phyloP scores from a whole-genome alignment of 64 coral and sea anemone genomes.

The Pachyseris speciosa region DNA sequence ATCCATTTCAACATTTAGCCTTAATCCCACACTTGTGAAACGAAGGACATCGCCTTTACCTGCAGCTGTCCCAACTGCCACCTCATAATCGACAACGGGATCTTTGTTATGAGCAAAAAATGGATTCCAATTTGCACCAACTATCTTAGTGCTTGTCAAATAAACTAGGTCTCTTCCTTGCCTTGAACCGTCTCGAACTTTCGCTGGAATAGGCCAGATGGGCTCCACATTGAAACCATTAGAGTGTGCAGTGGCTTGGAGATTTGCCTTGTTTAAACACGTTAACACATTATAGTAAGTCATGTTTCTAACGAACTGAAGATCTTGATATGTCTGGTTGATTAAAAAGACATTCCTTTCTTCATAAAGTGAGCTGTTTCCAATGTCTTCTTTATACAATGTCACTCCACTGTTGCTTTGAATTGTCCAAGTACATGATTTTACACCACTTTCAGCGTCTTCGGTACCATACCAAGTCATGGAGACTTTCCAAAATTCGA shows the following conservation, averaged over 20 bases:
- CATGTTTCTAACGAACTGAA: neutral
- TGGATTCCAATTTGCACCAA: slow-evolving; percentile 60
- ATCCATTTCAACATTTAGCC: neutral
- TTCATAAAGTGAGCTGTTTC: neutral
- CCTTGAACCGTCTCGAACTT: slow-evolving; percentile 49
- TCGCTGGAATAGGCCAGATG: slow-evolving; percentile 50
- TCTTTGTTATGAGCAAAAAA: slow-evolving; percentile 63
- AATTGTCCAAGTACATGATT: slow-evolving; percentile 56
- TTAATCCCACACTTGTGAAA: neutral
- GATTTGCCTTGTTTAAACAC: slow-evolving; percentile 39
- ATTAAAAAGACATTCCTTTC: neutral
- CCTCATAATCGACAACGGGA: slow-evolving; percentile 74
- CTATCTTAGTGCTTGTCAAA: slow-evolving; percentile 24
- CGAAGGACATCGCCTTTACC: slow-evolving; percentile 50
- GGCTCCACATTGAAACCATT: slow-evolving; percentile 57
- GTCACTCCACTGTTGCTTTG: neutral
- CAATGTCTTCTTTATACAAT: neutral
- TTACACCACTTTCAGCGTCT: slow-evolving; percentile 65
- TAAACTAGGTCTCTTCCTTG: slow-evolving; percentile 47
- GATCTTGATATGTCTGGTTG: slow-evolving; percentile 6
- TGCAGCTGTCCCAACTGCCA: slow-evolving; percentile 64
- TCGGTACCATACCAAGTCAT: slow-evolving; percentile 68
- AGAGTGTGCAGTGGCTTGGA: slow-evolving; percentile 26
- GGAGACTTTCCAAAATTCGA: slow-evolving; percentile 44
- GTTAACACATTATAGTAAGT: slow-evolving; percentile 66